phyloP scores from a whole-genome alignment of 2,888 invertebrate species.

The Lasioglossum zephyrum region DNA sequence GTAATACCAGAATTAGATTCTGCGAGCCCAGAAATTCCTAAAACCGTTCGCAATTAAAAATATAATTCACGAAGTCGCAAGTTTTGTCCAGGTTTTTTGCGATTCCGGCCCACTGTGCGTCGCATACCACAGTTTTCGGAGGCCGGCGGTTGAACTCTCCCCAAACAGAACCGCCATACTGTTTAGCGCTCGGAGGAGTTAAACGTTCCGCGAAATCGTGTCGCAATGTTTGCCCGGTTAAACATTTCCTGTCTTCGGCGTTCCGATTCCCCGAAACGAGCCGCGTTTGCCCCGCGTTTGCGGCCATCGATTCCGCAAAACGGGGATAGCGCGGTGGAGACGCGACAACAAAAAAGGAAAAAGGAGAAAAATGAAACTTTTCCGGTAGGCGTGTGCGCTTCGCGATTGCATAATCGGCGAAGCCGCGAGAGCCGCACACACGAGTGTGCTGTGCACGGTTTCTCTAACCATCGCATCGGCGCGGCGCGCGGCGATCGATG shows the following conservation, averaged over 20 bases:
- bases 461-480: slow-evolving; percentile 37
- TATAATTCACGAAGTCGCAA: neutral
- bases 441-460: slow-evolving; percentile 41
- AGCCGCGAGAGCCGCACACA: slow-evolving; percentile 30
- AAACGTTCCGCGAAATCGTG: neutral
- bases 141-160: neutral
- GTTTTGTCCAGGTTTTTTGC: neutral
- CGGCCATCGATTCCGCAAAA: slow-evolving; percentile 56
- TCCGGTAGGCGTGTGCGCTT: slow-evolving; percentile 68
- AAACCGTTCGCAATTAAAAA: neutral
- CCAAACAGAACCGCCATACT: neutral
- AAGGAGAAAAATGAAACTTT: slow-evolving; percentile 68
- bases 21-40: neutral
- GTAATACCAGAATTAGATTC: neutral
- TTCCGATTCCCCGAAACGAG: slow-evolving; percentile 10
- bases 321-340: neutral
- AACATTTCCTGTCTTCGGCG: neutral
- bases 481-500: slow-evolving; percentile 36
- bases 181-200: slow-evolving; percentile 2
- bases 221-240: neutral
- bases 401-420: slow-evolving; percentile 49
- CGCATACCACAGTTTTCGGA: neutral
- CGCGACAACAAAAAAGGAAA: neutral
- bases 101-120: neutral
- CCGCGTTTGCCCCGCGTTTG: neutral